Evolutionary conservation across 2,797 vertebrate species (phyloP).

Genomic region (Coregonus suidteri): DNA sequence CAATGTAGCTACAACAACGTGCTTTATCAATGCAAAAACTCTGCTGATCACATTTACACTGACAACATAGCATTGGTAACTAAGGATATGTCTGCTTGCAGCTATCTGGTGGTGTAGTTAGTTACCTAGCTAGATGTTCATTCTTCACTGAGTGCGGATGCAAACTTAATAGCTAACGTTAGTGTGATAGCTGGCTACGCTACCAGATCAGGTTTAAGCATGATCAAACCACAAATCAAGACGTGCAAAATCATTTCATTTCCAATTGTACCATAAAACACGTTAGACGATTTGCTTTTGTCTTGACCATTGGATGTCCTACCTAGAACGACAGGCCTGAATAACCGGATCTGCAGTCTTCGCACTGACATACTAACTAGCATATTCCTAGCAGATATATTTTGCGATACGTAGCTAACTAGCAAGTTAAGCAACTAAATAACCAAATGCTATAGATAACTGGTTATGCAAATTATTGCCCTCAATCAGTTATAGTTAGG

Average conservation of each 20-base stretch:
- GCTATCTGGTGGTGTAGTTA: neutral
- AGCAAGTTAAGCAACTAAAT: constrained; percentile 48
- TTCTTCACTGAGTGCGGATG: neutral
- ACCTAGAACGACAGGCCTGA: neutral
- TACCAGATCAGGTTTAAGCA: neutral
- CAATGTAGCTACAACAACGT: neutral
- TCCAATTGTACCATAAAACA: neutral
- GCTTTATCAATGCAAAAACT: neutral
- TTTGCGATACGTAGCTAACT: constrained; percentile 35
- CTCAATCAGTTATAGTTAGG: neutral
- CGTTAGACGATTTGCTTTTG: neutral
- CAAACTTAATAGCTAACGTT: neutral
- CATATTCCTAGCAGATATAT: neutral
- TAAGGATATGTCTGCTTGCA: neutral
- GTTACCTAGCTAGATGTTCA: neutral
- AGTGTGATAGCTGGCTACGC: neutral
- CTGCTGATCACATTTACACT: neutral
- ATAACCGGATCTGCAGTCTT: neutral
- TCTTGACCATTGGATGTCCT: neutral
- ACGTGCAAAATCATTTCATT: neutral
- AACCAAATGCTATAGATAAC: neutral
- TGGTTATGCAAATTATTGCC: neutral
- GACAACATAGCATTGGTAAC: neutral
- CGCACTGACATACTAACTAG: constrained; percentile 1
- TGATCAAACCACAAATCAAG: neutral